phyloP scores from a whole-genome alignment of 53 echinoderm and acorn worm species.

The Mesocentrotus franciscanus region DNA sequence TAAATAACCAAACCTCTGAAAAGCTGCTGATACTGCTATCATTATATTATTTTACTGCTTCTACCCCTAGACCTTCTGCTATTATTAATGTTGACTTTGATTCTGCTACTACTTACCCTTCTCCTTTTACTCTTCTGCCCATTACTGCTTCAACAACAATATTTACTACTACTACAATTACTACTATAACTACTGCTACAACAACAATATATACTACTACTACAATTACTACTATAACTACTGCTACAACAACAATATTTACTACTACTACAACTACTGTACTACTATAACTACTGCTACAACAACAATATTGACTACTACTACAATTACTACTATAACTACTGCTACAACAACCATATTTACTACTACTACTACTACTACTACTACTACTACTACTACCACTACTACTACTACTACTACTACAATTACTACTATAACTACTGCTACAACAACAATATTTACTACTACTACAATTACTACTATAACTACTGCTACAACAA shows the following conservation, averaged over 20 bases:
- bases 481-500: too few species aligned
- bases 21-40: too few species aligned
- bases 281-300: not conserved
- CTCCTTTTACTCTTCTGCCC: too few species aligned
- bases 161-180: not conserved
- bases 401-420: conserved; percentile 17
- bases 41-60: too few species aligned
- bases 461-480: too few species aligned
- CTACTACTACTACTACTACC: conserved; percentile 4
- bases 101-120: too few species aligned
- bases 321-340: conserved; percentile 36
- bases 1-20: too few species aligned
- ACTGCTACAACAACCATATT: not conserved
- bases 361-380: not conserved
- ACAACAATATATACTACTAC: not conserved
- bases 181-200: conserved; percentile 6
- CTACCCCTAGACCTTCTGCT: too few species aligned
- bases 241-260: not conserved
- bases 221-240: not conserved
- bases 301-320: not conserved
- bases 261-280: conserved; percentile 16
- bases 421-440: not conserved
- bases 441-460: too few species aligned
- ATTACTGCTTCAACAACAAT: too few species aligned
- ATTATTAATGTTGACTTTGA: too few species aligned